These are phyloP conservation scores for Rana temporaria DNA, from an alignment of 2,113 vertebrate species.

Conservation along the genomic window DNA sequence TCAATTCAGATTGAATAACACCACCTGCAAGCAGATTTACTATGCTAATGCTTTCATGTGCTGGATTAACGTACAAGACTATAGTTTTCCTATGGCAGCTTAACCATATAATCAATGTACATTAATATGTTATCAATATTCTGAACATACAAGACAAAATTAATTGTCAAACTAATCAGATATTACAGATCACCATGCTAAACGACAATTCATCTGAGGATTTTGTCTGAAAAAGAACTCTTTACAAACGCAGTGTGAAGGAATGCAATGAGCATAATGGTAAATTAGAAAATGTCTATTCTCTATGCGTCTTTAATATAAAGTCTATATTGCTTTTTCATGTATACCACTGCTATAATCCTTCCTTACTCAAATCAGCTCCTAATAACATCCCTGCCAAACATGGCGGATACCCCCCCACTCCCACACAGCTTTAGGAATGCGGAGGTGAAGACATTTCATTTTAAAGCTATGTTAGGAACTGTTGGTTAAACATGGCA, in stretches of 20 bases:
- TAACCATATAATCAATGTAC: conserved; percentile 75
- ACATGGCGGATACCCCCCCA: too few species aligned
- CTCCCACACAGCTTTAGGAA: too few species aligned
- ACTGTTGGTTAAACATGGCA: too few species aligned
- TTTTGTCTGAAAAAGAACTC: conserved; percentile 59
- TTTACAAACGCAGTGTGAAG: not conserved
- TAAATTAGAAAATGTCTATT: too few species aligned
- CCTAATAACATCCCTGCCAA: too few species aligned
- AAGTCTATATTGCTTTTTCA: too few species aligned
- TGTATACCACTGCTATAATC: too few species aligned
- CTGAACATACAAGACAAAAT: conserved; percentile 72
- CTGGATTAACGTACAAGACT: conserved; percentile 64
- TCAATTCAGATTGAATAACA: conserved; percentile 64
- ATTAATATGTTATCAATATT: conserved; percentile 76
- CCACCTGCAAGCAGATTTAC: conserved; percentile 65
- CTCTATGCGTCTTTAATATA: too few species aligned
- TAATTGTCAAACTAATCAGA: conserved; percentile 73
- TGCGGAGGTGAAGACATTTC: too few species aligned
- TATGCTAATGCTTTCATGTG: conserved; percentile 67
- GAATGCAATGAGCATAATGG: too few species aligned
- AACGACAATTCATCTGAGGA: conserved; percentile 60
- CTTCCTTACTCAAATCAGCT: too few species aligned
- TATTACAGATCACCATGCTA: conserved; percentile 67
- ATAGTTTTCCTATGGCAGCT: conserved; percentile 71
- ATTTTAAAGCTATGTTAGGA: too few species aligned